Base-by-base conservation (phyloP, 2,888 invertebrate genomes). In the Mystacides longicornis region DNA sequence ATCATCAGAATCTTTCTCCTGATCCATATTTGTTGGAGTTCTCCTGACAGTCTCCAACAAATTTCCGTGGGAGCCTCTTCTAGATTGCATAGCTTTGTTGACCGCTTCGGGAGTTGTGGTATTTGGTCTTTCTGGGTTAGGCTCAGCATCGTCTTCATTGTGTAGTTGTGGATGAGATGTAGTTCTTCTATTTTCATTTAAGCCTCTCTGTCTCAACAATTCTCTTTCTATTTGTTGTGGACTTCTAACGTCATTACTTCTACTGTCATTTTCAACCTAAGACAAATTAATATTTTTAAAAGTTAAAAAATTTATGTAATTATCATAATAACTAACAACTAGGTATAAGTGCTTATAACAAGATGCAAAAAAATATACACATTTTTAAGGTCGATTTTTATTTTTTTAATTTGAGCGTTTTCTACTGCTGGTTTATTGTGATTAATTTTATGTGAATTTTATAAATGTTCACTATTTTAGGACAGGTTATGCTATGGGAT, bases 81-180 rank as follows among this genome's bases (percentile, higher is more conserved):
- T 62, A 21, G 65, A 62, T 14, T 65, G 65, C 42, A 21, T 45
- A 7, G 18, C 45, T 48, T 59, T 59, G 18, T 21, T 53, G 72
- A 60, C 70, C 65, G 62, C 70, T 70, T 48, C 69, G 73, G 58
- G 71, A 72, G 67, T 67, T 77, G 63, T 70, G 3, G 71, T 67
- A 47, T 55, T 52, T 2, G 67, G 68, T 14, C 69, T 64, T 65
- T 77, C 75, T 19, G 68, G 68, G 65, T 74, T 67, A 3, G 67
- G 68, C 14, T 59, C 58, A 14, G 27, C 54, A 52, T 54, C 54
- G 48, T 77, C 76, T 45, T 77, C 75, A 20, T 79, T 77, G 59
- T 70, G 81, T 2, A 86, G 71, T 63, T 86, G 86, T 1, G 86
- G 86, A 63, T 86, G 85, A 0, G 86, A 86, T 0, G 82, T 74